Evolutionary conservation across 2,888 invertebrate genomes (phyloP).

Genomic region (Cancer borealis): DNA sequence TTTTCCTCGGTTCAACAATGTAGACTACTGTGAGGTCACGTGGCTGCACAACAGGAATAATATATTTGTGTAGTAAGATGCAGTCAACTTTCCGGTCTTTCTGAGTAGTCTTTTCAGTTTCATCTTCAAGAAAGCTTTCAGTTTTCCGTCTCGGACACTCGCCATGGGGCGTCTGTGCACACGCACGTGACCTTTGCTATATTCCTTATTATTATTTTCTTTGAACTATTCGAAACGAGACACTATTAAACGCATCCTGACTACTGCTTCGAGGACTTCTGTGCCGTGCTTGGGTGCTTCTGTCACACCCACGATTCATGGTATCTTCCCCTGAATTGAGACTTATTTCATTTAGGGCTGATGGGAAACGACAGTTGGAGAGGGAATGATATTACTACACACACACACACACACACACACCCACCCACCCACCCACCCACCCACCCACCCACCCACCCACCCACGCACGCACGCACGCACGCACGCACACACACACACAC

Average conservation of each 20-base stretch:
- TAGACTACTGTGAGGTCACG: not conserved
- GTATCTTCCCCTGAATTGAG: not conserved
- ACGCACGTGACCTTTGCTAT: not conserved
- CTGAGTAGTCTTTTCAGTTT: slow-evolving; percentile 14
- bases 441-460: slow-evolving; percentile 31
- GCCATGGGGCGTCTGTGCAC: not conserved
- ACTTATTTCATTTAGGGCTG: no score
- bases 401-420: slow-evolving; percentile 30
- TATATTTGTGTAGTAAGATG: not conserved
- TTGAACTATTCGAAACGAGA: not conserved
- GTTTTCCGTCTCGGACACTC: not conserved
- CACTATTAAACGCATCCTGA: not conserved
- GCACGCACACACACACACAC: not conserved
- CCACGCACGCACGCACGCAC: slow-evolving; percentile 14
- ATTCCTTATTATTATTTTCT: not conserved
- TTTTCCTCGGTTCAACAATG: not conserved
- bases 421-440: slow-evolving; percentile 5
- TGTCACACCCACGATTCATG: not conserved
- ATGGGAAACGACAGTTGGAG: no score
- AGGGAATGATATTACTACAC: not conserved
- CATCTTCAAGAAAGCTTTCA: not conserved
- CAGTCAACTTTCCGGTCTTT: not conserved
- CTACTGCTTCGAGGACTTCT: not conserved
- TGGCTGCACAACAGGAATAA: no score
- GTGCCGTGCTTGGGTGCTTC: not conserved